phyloP scores from a whole-genome alignment of 1,140 invertebrate species.

The Solenopsis invicta region DNA sequence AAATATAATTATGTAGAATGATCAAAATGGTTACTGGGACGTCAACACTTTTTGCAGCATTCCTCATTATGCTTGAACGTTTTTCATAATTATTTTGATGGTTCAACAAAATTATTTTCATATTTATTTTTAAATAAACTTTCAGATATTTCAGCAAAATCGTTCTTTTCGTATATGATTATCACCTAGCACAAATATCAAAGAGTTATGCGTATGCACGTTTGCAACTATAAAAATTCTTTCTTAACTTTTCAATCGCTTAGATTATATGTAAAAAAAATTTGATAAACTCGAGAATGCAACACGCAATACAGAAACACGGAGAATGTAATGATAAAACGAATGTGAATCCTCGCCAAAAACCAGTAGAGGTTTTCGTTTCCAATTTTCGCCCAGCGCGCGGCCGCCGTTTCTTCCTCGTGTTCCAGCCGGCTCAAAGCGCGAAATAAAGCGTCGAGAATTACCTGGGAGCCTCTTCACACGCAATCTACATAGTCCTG shows the following conservation, averaged over 20 bases:
- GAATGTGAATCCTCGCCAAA: constrained; percentile 21
- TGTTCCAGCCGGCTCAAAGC: constrained; percentile 34
- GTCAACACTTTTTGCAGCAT: too few species aligned
- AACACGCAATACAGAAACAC: neutral
- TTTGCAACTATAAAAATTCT: too few species aligned
- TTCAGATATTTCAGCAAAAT: too few species aligned
- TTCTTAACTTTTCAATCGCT: neutral
- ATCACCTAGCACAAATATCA: neutral
- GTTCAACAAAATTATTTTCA: too few species aligned
- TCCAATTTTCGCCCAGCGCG: constrained; percentile 55
- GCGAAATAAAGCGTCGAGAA: constrained; percentile 74
- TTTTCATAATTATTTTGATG: too few species aligned
- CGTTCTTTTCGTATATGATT: too few species aligned
- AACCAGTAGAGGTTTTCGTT: constrained; percentile 40
- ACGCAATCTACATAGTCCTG: constrained; percentile 81
- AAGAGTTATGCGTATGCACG: neutral
- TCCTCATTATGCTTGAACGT: too few species aligned
- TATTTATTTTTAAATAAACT: too few species aligned
- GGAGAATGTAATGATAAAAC: constrained; percentile 13
- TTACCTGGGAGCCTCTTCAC: constrained; percentile 80
- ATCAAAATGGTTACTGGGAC: too few species aligned
- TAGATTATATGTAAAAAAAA: constrained; percentile 24
- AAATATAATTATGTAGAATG: too few species aligned
- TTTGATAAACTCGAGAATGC: neutral
- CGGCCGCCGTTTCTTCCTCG: constrained; percentile 29